Evolutionary conservation across 2,888 invertebrate genomes (phyloP), one percentile per base, ranked within the genome.

Genomic region (Nematopogon swammerdamellus): DNA sequence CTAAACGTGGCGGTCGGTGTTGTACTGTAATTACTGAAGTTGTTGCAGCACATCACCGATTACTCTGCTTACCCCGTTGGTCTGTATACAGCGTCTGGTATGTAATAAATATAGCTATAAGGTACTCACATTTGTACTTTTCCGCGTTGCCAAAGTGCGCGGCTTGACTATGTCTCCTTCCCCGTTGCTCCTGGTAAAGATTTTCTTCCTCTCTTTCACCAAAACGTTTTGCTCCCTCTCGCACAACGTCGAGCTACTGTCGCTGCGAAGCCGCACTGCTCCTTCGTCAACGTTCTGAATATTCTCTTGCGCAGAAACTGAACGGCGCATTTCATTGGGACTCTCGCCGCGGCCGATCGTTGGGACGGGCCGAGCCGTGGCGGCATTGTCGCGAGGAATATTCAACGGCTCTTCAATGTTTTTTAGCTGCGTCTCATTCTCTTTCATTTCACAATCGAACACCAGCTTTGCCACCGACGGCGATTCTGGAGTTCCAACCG

Each of bases 101-200:
- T n/a, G n/a, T n/a, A n/a, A n/a, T n/a, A n/a, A n/a, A n/a, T n/a
- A n/a, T n/a, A 25, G 25, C 8, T 25, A 8, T 4, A 6, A 25
- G 4, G 25, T 20, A 74, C 82, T 72, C 72, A 90, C 91, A 84
- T 86, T 86, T 56, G 84, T 82, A 51, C 79, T 79, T 56, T 82
- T 83, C 55, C 73, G 82, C 71, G 75, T 80, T 56, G 62, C 66
- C 53, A 68, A 68, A 52, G 70, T 75, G 47, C 75, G 70, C 42
- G 83, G 77, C 58, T 84, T 83, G 53, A 82, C 74, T 30, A 82
- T 82, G 64, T 85, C 85, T 62, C 87, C 86, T 61, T 94, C 91
- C 0, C 92, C 93, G 49, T 94, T 94, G 84, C 95, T 86, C 58
- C 91, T 85, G 70, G 97, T 95, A 67, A 96, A 93, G 75, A 94